Percentiles rank a stretch among this genome's conserved stretches.
Evolutionary conservation across 1,140 invertebrate species (phyloP).

Genomic region (Mylabris phalerata): DNA sequence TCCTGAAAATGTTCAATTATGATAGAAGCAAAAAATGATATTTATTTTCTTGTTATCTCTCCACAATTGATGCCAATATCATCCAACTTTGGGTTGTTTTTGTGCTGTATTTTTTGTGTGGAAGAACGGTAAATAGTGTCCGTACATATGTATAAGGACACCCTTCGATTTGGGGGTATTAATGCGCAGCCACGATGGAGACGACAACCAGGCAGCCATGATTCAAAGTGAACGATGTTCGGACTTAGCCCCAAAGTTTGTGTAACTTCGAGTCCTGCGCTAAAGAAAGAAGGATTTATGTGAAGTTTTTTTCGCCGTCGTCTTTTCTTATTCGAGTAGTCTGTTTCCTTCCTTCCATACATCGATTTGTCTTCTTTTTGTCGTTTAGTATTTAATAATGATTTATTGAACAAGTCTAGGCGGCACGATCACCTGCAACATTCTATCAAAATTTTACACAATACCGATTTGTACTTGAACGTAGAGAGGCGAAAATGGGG

Average conservation of each 20-base stretch:
- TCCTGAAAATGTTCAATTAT: no score
- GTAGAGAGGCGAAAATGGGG: no score
- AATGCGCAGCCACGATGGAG: constrained; percentile 39
- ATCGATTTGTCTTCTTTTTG: constrained; percentile 38
- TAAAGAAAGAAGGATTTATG: constrained; percentile 41
- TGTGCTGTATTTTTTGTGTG: no score
- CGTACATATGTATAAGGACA: no score
- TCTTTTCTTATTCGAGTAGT: constrained; percentile 23
- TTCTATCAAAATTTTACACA: neutral
- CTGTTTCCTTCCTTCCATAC: constrained; percentile 30
- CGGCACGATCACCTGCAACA: constrained; percentile 13
- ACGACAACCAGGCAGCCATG: constrained; percentile 37
- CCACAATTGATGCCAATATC: no score
- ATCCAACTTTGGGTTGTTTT: no score
- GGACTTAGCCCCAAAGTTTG: constrained; percentile 41
- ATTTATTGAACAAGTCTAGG: constrained; percentile 22
- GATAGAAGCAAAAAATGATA: no score
- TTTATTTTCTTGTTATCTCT: no score
- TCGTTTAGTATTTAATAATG: constrained; percentile 37
- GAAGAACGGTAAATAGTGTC: no score
- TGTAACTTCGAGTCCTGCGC: constrained; percentile 34
- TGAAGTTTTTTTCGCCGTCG: neutral
- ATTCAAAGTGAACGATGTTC: constrained; percentile 41
- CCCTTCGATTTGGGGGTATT: constrained; percentile 32
- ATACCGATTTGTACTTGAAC: no score